Percentiles rank a stretch among this genome's conserved stretches.
These are phyloP conservation scores for Crossocerus cetratus DNA, from an alignment of 2,888 invertebrate species.

Conservation along the genomic window DNA sequence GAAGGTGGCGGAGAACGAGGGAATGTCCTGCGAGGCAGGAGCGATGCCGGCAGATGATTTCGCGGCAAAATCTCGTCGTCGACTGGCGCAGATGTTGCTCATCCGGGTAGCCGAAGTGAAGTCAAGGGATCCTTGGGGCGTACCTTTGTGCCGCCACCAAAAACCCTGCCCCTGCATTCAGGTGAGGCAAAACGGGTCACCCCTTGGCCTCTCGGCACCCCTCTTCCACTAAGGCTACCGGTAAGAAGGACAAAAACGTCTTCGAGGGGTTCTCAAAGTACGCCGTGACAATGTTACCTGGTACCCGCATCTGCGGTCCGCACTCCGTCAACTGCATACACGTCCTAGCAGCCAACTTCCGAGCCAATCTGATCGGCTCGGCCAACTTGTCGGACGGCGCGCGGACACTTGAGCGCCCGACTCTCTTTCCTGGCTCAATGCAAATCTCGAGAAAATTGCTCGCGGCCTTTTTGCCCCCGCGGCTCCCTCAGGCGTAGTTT, in stretches of 20 bases:
- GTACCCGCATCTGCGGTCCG: slow-evolving; percentile 29
- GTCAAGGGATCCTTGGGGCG: slow-evolving; percentile 71
- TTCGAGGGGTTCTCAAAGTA: slow-evolving; percentile 68
- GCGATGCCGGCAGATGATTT: slow-evolving; percentile 42
- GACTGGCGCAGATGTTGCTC: slow-evolving; percentile 73
- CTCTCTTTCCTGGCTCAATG: too few relatives aligned
- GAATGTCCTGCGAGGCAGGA: background rate
- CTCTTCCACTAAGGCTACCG: slow-evolving; percentile 30
- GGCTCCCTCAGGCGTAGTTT: too few relatives aligned
- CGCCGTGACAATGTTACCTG: background rate
- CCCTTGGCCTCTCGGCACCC: slow-evolving; percentile 51
- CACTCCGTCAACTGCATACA: slow-evolving; percentile 12
- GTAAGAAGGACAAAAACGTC: slow-evolving; percentile 67
- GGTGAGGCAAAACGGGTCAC: slow-evolving; percentile 64
- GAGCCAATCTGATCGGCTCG: too few relatives aligned
- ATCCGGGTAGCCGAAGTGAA: slow-evolving; percentile 63
- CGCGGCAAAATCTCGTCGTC: slow-evolving; percentile 67
- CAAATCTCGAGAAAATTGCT: too few relatives aligned
- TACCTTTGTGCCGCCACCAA: slow-evolving; percentile 64
- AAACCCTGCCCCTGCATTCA: slow-evolving; percentile 63
- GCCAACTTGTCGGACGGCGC: too few relatives aligned
- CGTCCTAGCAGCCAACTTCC: slow-evolving; percentile 11
- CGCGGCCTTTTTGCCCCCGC: too few relatives aligned
- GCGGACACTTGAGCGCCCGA: too few relatives aligned
- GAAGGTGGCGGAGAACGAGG: background rate